Conservation (phyloP, 2,888 invertebrate species). For the Eudemis profundana region DNA sequence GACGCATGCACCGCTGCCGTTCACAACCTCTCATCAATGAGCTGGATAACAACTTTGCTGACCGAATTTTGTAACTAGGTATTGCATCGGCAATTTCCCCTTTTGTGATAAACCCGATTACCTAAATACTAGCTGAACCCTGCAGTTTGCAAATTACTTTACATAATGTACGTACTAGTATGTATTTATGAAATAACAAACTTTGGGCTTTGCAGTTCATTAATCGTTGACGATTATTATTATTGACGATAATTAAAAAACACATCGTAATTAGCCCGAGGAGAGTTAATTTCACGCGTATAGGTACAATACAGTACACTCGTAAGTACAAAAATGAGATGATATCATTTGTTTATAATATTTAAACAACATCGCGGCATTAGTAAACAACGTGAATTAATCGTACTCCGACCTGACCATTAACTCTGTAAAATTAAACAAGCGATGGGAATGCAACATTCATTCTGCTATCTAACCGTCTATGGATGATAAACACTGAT, state of each 20-base stretch:
- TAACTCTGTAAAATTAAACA: constrained; percentile 41
- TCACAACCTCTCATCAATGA: constrained; percentile 19
- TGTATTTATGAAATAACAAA: constrained; percentile 21
- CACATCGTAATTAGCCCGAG: constrained; percentile 2
- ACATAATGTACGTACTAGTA: neutral
- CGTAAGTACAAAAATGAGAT: constrained; percentile 41
- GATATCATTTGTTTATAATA: constrained; percentile 56
- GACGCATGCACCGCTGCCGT: constrained; percentile 10
- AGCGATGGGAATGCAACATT: constrained; percentile 41
- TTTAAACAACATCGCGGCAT: constrained; percentile 53
- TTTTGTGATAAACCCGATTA: no score
- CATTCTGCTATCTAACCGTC: constrained; percentile 14
- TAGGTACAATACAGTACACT: no score
- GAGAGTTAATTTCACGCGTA: constrained; percentile 11
- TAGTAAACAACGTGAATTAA: constrained; percentile 66
- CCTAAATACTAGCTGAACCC: no score
- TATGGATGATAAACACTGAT: constrained; percentile 18
- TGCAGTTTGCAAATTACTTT: no score
- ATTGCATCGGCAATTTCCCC: neutral
- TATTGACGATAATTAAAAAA: constrained; percentile 44
- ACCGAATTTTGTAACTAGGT: constrained; percentile 2
- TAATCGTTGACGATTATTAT: constrained; percentile 43
- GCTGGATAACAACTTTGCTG: constrained; percentile 9
- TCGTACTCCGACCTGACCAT: constrained; percentile 53
- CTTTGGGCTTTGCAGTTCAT: constrained; percentile 37